Conservation (phyloP, 2,888 invertebrate genomes). For the Cephus runcator region DNA sequence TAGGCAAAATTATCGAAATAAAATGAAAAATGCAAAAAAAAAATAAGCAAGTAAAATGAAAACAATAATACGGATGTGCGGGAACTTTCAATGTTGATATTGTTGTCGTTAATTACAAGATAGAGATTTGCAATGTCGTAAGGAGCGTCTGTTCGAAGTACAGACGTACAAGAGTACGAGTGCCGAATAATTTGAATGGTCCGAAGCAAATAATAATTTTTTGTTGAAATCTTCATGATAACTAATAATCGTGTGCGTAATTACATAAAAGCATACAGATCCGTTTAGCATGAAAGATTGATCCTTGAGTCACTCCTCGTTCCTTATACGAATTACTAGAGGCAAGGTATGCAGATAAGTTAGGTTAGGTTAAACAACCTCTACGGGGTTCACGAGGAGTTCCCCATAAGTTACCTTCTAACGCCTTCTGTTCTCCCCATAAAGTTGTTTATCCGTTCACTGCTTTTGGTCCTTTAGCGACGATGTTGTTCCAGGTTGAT, state of each 20-base stretch:
- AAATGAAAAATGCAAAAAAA: neutral
- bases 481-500: constrained; percentile 4
- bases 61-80: neutral
- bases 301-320: neutral
- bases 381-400: neutral
- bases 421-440: constrained; percentile 43
- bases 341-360: neutral
- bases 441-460: constrained; percentile 55
- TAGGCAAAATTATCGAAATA: neutral
- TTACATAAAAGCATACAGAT: neutral
- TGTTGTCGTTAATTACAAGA: neutral
- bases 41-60: neutral
- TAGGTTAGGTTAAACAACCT: neutral
- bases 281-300: neutral
- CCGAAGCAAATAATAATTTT: neutral
- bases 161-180: neutral
- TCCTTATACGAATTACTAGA: neutral
- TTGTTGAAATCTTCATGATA: neutral
- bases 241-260: neutral
- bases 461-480: constrained; percentile 45
- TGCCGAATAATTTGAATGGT: neutral
- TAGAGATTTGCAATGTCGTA: neutral
- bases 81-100: neutral
- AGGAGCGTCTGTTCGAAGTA: neutral
- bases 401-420: constrained; percentile 38